Conservation (phyloP, 1,140 invertebrate genomes). For the Tetragnatha versicolor region DNA sequence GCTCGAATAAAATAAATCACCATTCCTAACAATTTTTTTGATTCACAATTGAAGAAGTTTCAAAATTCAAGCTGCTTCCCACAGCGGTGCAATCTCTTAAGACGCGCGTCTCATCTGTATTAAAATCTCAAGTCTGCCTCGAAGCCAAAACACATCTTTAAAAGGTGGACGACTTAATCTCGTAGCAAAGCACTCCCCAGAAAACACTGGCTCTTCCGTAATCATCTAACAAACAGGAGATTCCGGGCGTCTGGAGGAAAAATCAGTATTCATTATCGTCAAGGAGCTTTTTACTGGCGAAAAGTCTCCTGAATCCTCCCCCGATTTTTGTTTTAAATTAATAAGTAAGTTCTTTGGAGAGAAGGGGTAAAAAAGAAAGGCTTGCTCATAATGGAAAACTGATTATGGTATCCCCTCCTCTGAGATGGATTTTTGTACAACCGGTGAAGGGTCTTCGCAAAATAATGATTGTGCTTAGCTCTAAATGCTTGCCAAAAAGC, state of each 20-base stretch:
- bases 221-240: conserved; percentile 30
- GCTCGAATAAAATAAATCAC: neutral
- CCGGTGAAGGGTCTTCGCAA: conserved; percentile 1
- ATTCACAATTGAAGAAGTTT: no score
- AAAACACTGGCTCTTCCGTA: conserved; percentile 5
- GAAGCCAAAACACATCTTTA: no score
- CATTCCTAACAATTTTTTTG: neutral
- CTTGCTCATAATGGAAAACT: conserved; percentile 46
- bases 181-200: neutral
- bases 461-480: conserved; percentile 47
- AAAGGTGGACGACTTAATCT: no score
- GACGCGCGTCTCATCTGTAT: no score
- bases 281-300: conserved; percentile 33
- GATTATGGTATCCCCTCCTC: conserved; percentile 34
- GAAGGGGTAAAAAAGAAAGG: neutral
- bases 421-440: conserved; percentile 34
- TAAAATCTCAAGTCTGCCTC: no score
- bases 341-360: conserved; percentile 39
- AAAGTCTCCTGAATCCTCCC: conserved; percentile 14
- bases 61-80: no score
- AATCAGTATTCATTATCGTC: conserved; percentile 51
- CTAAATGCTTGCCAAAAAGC: conserved; percentile 41
- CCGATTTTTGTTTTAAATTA: conserved; percentile 49
- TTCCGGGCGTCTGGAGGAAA: conserved; percentile 8
- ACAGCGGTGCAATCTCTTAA: no score